These are phyloP conservation scores for Psittacula cyanocephala DNA, from an alignment of 2,113 vertebrate genomes.

Conservation along the genomic window DNA sequence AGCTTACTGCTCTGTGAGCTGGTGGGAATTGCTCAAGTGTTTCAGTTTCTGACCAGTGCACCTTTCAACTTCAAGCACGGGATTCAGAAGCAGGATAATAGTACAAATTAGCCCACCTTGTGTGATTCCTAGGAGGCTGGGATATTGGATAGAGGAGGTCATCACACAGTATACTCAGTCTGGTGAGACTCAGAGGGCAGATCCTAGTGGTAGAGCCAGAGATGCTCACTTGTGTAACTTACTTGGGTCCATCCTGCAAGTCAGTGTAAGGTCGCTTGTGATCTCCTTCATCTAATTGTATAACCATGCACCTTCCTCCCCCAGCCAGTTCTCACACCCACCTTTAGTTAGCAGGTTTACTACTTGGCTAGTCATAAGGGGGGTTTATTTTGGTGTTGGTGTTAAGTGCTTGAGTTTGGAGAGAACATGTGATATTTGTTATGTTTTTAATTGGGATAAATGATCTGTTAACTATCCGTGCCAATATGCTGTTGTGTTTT, in stretches of 20 bases:
- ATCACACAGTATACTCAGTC: not conserved
- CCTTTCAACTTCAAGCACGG: not conserved
- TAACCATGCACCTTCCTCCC: not conserved
- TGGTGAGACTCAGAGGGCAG: not conserved
- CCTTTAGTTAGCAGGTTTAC: not conserved
- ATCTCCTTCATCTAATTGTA: not conserved
- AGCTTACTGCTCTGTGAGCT: not conserved
- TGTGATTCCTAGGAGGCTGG: not conserved
- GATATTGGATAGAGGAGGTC: not conserved
- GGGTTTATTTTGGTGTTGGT: not conserved
- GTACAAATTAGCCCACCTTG: accelerated
- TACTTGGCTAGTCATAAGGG: not conserved
- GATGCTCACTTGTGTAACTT: not conserved
- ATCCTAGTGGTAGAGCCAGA: not conserved
- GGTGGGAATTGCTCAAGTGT: not conserved
- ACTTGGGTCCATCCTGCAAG: not conserved
- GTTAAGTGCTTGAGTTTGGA: not conserved
- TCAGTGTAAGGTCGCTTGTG: not conserved
- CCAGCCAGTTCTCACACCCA: not conserved
- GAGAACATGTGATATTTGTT: not conserved
- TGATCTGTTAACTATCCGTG: not conserved
- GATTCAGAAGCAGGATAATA: not conserved
- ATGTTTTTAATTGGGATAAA: not conserved
- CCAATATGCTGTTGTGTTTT: not conserved
- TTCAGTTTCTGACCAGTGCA: not conserved